A percentile compares a stretch with the other conserved stretches of the same genome.
Conservation (phyloP, 2,797 vertebrate genomes). For the Antennarius maculatus region DNA sequence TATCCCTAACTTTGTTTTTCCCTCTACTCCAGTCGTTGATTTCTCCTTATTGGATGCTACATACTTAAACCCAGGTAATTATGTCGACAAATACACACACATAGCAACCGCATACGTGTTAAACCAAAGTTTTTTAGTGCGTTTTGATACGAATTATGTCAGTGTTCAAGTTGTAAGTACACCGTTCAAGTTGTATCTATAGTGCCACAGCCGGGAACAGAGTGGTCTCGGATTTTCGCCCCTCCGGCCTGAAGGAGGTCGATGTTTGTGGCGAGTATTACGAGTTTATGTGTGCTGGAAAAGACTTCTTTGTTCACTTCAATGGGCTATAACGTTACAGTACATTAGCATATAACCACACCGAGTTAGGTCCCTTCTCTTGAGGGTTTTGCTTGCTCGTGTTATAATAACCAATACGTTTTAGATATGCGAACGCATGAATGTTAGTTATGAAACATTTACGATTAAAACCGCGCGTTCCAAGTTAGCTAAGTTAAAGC, state of each 20-base stretch:
- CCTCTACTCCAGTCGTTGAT: slow-evolving; percentile 61
- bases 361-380: slow-evolving; percentile 18
- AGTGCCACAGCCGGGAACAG: slow-evolving; percentile 59
- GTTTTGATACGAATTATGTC: slow-evolving; percentile 37
- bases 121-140: slow-evolving; percentile 14
- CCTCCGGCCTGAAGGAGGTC: slow-evolving; percentile 48
- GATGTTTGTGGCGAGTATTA: slow-evolving; percentile 23
- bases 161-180: slow-evolving; percentile 68
- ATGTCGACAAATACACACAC: slow-evolving; percentile 1
- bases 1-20: slow-evolving; percentile 85
- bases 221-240: slow-evolving; percentile 68
- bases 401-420: background rate
- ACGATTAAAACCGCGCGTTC: slow-evolving; percentile 6
- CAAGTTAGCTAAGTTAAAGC: slow-evolving; percentile 3
- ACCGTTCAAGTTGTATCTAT: slow-evolving; percentile 64
- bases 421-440: background rate
- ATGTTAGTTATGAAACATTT: slow-evolving; percentile 11
- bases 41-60: slow-evolving; percentile 78
- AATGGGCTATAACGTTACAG: slow-evolving; percentile 53
- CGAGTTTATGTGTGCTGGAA: slow-evolving; percentile 47
- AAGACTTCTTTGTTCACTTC: slow-evolving; percentile 86
- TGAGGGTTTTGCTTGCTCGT: slow-evolving; percentile 16
- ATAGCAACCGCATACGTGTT: background rate
- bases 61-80: slow-evolving; percentile 76
- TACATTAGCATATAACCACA: slow-evolving; percentile 63